Conservation (phyloP, 1,140 invertebrate genomes). For the Nasonia giraulti region DNA sequence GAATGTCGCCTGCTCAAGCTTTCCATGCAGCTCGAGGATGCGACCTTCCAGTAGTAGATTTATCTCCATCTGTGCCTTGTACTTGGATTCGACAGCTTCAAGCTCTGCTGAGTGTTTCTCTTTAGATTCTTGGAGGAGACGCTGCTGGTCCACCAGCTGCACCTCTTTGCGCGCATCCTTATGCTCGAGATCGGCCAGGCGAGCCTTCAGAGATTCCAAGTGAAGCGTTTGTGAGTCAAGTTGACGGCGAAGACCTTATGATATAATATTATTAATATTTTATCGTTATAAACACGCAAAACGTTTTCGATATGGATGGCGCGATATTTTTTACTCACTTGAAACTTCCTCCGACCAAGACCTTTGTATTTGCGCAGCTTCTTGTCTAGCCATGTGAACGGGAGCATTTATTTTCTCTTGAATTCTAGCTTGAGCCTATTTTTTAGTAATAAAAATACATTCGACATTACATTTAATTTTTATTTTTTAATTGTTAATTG, state of each 20-base stretch:
- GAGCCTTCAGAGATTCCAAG: slow-evolving; percentile 67
- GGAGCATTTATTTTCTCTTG: slow-evolving; percentile 64
- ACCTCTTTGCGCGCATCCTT: slow-evolving; percentile 72
- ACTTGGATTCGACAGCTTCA: slow-evolving; percentile 82
- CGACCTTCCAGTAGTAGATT: slow-evolving; percentile 81
- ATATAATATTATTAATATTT: slow-evolving; percentile 12
- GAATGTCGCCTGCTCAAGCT: slow-evolving; percentile 69
- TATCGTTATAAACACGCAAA: neutral
- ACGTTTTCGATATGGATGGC: neutral
- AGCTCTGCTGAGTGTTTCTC: slow-evolving; percentile 74
- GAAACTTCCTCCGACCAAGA: slow-evolving; percentile 69
- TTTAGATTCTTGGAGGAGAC: slow-evolving; percentile 72
- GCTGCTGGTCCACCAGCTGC: slow-evolving; percentile 72
- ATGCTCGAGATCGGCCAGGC: slow-evolving; percentile 72
- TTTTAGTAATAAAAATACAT: slow-evolving; percentile 41
- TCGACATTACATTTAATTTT: slow-evolving; percentile 27
- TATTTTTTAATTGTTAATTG: slow-evolving; percentile 31
- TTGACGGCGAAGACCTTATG: slow-evolving; percentile 68
- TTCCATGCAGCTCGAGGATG: slow-evolving; percentile 79
- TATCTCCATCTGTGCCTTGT: slow-evolving; percentile 80
- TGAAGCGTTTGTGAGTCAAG: slow-evolving; percentile 70
- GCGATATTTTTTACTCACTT: slow-evolving; percentile 54
- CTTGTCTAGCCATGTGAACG: slow-evolving; percentile 65
- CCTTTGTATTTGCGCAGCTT: slow-evolving; percentile 65
- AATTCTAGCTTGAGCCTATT: slow-evolving; percentile 65